Percentiles rank a stretch among this genome's conserved stretches.
Conservation (phyloP, 1,140 invertebrate genomes). For the Globodera rostochiensis region DNA sequence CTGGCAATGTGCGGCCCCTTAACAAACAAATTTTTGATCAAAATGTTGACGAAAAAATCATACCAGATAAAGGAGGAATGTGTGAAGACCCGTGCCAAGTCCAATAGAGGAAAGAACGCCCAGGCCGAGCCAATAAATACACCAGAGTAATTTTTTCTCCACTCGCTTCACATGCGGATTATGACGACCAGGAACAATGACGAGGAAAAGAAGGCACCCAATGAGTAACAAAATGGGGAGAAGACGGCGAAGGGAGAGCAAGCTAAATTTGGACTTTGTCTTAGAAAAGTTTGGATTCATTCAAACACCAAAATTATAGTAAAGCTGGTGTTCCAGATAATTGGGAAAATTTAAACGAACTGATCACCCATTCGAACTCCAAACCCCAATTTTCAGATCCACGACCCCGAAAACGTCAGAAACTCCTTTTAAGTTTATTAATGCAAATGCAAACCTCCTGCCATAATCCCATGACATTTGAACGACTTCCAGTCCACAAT, state of each 20-base stretch:
- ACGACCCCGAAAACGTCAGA: too few species aligned
- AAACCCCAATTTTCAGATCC: too few species aligned
- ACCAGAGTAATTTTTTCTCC: conserved; percentile 74
- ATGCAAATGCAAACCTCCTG: conserved; percentile 18
- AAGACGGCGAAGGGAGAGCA: conserved; percentile 32
- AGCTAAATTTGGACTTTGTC: conserved; percentile 6
- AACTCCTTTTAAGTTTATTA: too few species aligned
- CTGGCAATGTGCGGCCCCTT: conserved; percentile 73
- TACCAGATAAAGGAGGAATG: conserved; percentile 93
- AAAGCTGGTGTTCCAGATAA: too few species aligned
- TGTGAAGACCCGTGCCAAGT: conserved; percentile 94
- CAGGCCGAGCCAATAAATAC: conserved; percentile 88
- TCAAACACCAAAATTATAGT: not conserved
- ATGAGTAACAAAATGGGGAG: conserved; percentile 20
- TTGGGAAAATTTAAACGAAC: conserved; percentile 5
- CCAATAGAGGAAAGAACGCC: conserved; percentile 95
- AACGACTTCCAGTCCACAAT: conserved; percentile 34
- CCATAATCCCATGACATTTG: conserved; percentile 28
- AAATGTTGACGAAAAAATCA: conserved; percentile 28
- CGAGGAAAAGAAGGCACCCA: conserved; percentile 32
- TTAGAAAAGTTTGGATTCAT: not conserved
- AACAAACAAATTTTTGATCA: conserved; percentile 15
- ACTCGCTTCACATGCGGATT: conserved; percentile 53
- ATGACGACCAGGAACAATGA: conserved; percentile 55
- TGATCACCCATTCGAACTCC: not conserved